These are phyloP conservation scores for Huso huso DNA, from an alignment of 2,797 vertebrate species.

Conservation along the genomic window DNA sequence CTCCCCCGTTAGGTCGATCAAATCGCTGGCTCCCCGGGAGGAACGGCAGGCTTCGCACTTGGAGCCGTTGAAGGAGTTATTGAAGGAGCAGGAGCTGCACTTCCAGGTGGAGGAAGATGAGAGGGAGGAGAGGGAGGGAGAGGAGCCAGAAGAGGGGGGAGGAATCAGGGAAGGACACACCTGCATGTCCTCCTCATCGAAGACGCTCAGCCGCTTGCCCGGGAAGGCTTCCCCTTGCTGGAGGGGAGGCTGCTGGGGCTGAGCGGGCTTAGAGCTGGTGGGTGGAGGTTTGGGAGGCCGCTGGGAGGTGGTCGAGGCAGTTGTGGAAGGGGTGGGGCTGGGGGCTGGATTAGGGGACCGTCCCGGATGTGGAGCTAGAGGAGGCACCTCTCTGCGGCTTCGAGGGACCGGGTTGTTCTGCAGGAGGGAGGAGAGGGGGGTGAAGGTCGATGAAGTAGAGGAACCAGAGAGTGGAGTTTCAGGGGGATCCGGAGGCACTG, in stretches of 20 bases:
- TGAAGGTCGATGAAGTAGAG: conserved; percentile 41
- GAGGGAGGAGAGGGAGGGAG: conserved; percentile 21
- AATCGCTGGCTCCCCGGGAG: conserved; percentile 53
- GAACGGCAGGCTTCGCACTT: conserved; percentile 65
- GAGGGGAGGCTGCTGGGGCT: neutral
- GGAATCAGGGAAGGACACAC: conserved; percentile 22
- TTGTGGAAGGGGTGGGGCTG: conserved; percentile 41
- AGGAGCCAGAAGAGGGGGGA: conserved; percentile 32
- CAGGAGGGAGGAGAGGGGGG: conserved; percentile 68
- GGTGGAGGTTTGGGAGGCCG: conserved; percentile 49
- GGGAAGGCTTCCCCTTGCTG: conserved; percentile 38
- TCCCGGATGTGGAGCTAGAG: conserved; percentile 33
- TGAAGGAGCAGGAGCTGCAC: conserved; percentile 67
- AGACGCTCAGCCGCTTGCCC: conserved; percentile 73
- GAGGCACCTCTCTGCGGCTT: conserved; percentile 89
- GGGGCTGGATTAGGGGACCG: conserved; percentile 60
- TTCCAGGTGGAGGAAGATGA: conserved; percentile 55
- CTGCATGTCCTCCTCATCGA: conserved; percentile 75
- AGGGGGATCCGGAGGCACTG: conserved; percentile 48
- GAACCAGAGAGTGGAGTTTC: conserved; percentile 21
- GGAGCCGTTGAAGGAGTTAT: conserved; percentile 41
- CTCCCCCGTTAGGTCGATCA: conserved; percentile 82
- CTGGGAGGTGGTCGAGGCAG: conserved; percentile 41
- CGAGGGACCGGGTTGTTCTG: conserved; percentile 93
- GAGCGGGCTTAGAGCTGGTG: conserved; percentile 56